Evolutionary conservation across 37 sponge, comb jelly and placozoan species (phyloP).

Genomic region (Chondrosia reniformis): DNA sequence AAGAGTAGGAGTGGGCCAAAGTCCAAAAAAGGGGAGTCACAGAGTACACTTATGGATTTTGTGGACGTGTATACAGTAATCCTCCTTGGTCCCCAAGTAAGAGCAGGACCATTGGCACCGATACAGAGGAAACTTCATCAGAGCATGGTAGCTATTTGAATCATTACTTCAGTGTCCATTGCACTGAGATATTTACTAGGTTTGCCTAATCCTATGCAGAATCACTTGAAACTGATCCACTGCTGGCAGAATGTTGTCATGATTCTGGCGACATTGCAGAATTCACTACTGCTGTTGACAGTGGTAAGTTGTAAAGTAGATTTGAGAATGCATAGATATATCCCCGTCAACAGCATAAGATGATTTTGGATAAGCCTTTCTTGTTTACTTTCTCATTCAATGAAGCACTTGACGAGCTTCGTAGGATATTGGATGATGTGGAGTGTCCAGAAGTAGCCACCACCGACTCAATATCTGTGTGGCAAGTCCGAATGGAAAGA

Average conservation of each 20-base stretch:
- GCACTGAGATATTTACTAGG: neutral
- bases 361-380: neutral
- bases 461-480: neutral
- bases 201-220: neutral
- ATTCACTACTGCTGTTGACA: slow-evolving; percentile 11
- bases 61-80: slow-evolving; percentile 1
- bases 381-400: neutral
- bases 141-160: slow-evolving; percentile 11
- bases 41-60: neutral
- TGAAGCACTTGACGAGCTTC: slow-evolving; percentile 9
- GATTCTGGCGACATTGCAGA: neutral
- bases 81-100: neutral
- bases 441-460: slow-evolving; percentile 11
- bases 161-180: slow-evolving; percentile 2
- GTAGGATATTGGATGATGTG: neutral
- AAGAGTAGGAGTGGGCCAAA: neutral
- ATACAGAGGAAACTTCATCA: neutral
- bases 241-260: neutral
- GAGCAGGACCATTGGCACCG: neutral
- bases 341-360: neutral
- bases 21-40: neutral
- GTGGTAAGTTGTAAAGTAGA: neutral
- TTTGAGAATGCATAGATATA: neutral
- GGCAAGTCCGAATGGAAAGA: slow-evolving; percentile 11
- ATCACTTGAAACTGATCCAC: neutral